Percentiles rank a stretch among this genome's conserved stretches.
phyloP scores from a whole-genome alignment of 2,113 vertebrate species.

The Channa argus region DNA sequence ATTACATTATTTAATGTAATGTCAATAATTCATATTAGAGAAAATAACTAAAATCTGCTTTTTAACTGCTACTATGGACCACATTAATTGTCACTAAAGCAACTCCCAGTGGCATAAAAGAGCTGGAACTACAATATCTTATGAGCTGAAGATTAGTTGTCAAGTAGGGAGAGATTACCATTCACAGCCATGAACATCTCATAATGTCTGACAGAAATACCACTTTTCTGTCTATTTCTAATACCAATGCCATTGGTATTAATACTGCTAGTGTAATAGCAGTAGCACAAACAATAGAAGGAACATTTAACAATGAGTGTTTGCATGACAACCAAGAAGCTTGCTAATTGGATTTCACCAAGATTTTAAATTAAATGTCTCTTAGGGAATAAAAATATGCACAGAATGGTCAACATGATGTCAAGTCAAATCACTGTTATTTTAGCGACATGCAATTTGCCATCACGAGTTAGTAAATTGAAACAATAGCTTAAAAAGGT shows the following conservation, averaged over 20 bases:
- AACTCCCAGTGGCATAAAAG: too few relatives aligned
- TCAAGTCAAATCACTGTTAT: not conserved
- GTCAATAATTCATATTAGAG: not conserved
- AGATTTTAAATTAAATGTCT: not conserved
- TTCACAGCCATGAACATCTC: not conserved
- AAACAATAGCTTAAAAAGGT: not conserved
- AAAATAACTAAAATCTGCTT: too few relatives aligned
- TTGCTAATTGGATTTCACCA: not conserved
- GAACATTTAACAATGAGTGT: too few relatives aligned
- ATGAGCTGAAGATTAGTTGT: too few relatives aligned
- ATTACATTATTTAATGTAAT: slow-evolving; percentile 16
- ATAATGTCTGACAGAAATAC: too few relatives aligned
- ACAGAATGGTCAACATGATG: not conserved
- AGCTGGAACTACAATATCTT: too few relatives aligned
- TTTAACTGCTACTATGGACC: too few relatives aligned
- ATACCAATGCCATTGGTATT: not conserved
- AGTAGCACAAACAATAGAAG: too few relatives aligned
- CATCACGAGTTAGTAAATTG: not conserved
- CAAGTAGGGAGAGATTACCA: too few relatives aligned
- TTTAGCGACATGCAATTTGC: slow-evolving; percentile 3
- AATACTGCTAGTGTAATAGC: too few relatives aligned
- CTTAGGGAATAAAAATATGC: slow-evolving; percentile 1
- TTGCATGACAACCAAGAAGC: too few relatives aligned
- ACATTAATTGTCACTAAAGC: too few relatives aligned
- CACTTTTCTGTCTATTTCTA: not conserved